Conservation (phyloP, 2,888 invertebrate genomes). For the Phortica okadai region DNA sequence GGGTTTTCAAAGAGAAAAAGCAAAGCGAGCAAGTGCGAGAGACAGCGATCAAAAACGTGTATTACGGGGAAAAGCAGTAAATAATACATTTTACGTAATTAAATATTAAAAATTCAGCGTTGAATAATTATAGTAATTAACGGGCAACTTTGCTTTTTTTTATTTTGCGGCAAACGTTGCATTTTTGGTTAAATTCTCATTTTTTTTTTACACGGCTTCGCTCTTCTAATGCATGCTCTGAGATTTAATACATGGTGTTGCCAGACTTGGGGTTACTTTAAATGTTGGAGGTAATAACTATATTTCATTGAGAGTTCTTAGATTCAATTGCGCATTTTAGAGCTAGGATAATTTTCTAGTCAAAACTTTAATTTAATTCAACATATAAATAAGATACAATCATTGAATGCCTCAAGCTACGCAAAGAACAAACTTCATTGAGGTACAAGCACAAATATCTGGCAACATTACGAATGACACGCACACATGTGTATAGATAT, state of each 20-base stretch:
- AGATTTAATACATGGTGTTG: not conserved
- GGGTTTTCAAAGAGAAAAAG: slow-evolving; percentile 57
- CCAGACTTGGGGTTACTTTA: not conserved
- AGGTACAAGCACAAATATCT: not conserved
- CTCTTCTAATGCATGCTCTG: not conserved
- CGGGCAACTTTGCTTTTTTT: not conserved
- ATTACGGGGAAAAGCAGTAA: slow-evolving; percentile 28
- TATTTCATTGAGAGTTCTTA: too few relatives aligned
- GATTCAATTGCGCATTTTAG: too few relatives aligned
- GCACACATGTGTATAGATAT: not conserved
- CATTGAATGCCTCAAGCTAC: too few relatives aligned
- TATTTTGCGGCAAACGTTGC: not conserved
- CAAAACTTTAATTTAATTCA: too few relatives aligned
- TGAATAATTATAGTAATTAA: not conserved
- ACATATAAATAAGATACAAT: too few relatives aligned
- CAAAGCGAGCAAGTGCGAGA: slow-evolving; percentile 39
- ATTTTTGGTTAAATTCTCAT: not conserved
- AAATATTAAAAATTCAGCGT: not conserved
- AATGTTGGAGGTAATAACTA: too few relatives aligned
- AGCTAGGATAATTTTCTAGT: too few relatives aligned
- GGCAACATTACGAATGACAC: not conserved
- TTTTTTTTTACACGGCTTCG: not conserved
- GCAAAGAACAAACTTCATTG: too few relatives aligned
- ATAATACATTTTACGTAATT: not conserved
- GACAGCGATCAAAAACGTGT: slow-evolving; percentile 41